A percentile compares a stretch with the other conserved stretches of the same genome.
phyloP scores from a whole-genome alignment of 2,888 invertebrate genomes.

The Chloromyia formosa region DNA sequence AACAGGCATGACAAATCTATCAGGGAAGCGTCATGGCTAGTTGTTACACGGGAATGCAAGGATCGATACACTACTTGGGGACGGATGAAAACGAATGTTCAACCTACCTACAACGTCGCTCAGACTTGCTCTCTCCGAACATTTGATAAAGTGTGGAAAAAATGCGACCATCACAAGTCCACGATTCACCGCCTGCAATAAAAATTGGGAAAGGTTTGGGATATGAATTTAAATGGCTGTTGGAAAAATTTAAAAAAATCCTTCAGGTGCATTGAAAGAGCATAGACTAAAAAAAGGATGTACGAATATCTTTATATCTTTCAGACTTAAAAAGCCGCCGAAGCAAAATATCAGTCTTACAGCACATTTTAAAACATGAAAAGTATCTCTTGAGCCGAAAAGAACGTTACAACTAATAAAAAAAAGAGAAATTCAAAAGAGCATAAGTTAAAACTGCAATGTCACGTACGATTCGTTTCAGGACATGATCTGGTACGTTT shows the following conservation, averaged over 20 bases:
- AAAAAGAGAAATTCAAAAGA: background rate
- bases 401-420: background rate
- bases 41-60: background rate
- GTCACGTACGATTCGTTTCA: slow-evolving; percentile 70
- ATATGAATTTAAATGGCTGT: slow-evolving; percentile 18
- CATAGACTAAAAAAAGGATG: no score
- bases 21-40: slow-evolving; percentile 1
- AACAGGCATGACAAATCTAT: slow-evolving; percentile 32
- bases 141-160: slow-evolving; percentile 70
- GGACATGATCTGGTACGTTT: slow-evolving; percentile 82
- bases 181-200: slow-evolving; percentile 68
- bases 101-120: slow-evolving; percentile 70
- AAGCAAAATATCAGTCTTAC: no score
- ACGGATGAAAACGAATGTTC: background rate
- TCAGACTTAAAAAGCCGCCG: no score
- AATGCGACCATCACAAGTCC: slow-evolving; percentile 75
- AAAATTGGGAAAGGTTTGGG: slow-evolving; percentile 21
- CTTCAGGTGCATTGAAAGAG: background rate
- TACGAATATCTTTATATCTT: no score
- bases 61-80: slow-evolving; percentile 21
- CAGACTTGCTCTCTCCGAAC: slow-evolving; percentile 68
- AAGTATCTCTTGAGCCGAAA: background rate
- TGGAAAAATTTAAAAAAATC: no score
- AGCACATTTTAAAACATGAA: background rate
- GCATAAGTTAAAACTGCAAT: slow-evolving; percentile 8